Base-by-base conservation (phyloP, 1,140 invertebrate genomes). In the Phymastichus coffea region DNA sequence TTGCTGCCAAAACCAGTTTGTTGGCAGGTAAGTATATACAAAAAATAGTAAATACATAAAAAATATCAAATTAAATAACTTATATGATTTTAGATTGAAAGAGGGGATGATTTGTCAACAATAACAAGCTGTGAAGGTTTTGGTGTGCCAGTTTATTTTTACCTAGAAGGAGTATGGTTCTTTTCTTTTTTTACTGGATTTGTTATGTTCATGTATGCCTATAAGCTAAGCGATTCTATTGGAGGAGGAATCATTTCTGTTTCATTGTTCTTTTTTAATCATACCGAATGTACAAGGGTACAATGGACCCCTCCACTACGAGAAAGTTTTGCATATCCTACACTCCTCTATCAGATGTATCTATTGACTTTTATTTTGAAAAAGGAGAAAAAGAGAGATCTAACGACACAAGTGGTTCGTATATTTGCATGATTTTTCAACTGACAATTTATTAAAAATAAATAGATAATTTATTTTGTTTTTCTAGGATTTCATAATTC, bases 241-340 rank as follows among this genome's bases (percentile, higher is more conserved):
- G 72, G 84, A 51, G 90, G 91, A 30, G 91, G 90, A 2, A 23
- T 90, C 2, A 63, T 94, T 19, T 79, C 88, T 0, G 84, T 86
- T 9, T 47, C 83, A 0, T 83, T 84, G 15, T 93, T 90, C 73
- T 88, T 92, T 63, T 90, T 86, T 58, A 94, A 94, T 71, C 91
- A 93, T 72, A 83, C 81, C 3, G 91, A 93, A 67, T 82, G 84
- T 43, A 93, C 91, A 0, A 73, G 92, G 33, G 88, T 93, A 1
- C 89, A 91, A 71, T 94, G 92, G 91, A 87, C 91, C 0, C 90
- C 91, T 1, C 91, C 92, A 8, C 77, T 93, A 49, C 75, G 92
- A 56, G 92, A 95, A 78, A 92, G 87, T 66, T 90, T 93, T 74
- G 90, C 87, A 1, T 91, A 88, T 70, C 92, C 92, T 1, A 80